Evolutionary conservation across 2,888 invertebrate genomes (phyloP).

Genomic region (Priocnemis perturbator): DNA sequence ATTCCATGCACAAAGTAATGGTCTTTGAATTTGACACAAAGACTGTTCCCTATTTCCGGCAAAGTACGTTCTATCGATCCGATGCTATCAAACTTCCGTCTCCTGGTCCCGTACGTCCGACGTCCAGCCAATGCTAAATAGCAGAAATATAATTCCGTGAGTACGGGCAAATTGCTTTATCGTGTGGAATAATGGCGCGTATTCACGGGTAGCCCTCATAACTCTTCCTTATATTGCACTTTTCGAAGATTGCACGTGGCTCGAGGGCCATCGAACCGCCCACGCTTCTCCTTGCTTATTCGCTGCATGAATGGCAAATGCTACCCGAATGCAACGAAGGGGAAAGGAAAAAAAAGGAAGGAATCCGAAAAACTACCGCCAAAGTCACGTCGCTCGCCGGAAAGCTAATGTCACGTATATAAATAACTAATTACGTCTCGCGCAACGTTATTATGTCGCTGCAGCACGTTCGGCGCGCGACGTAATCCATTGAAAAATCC

Average conservation of each 20-base stretch:
- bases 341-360: not conserved
- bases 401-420: not conserved
- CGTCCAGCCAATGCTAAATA: conserved; percentile 67
- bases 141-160: conserved; percentile 67
- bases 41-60: conserved; percentile 11
- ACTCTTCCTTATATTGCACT: conserved; percentile 61
- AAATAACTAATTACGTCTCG: not conserved
- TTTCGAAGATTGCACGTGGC: conserved; percentile 64
- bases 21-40: too few species aligned
- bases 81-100: not conserved
- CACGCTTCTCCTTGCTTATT: conserved; percentile 40
- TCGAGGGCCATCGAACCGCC: conserved; percentile 22
- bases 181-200: conserved; percentile 72
- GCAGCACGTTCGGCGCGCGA: too few species aligned
- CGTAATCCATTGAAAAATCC: conserved; percentile 19
- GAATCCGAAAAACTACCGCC: too few species aligned
- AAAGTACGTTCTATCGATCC: not conserved
- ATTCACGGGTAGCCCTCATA: conserved; percentile 66
- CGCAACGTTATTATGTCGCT: too few species aligned
- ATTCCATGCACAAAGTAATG: too few species aligned
- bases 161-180: conserved; percentile 71
- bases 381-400: too few species aligned
- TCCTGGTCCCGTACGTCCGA: conserved; percentile 22
- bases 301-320: too few species aligned
- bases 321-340: not conserved